These are phyloP conservation scores for Panthera leo DNA, from an alignment of 2,113 vertebrate genomes.

Conservation along the genomic window DNA sequence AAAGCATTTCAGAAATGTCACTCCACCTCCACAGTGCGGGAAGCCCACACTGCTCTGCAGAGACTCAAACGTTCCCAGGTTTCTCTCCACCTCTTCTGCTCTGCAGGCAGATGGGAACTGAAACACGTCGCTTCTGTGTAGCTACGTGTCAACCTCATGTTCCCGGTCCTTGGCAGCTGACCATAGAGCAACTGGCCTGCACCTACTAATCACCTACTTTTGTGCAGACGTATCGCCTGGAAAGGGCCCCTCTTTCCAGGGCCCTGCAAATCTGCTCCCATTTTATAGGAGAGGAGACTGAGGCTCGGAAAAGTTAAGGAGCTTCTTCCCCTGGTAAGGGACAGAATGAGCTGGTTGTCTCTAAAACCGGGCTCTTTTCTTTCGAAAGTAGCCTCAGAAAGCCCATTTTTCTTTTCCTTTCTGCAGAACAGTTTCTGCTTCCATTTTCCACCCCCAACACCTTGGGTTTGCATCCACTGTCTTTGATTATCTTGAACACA, in stretches of 20 bases:
- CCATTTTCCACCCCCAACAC: background rate
- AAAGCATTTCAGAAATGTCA: conserved; percentile 77
- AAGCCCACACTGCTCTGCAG: background rate
- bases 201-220: too few relatives aligned
- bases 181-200: background rate
- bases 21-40: conserved; percentile 66
- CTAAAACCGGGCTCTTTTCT: background rate
- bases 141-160: fast-evolving
- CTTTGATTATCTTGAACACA: background rate
- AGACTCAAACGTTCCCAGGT: background rate
- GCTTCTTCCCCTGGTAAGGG: background rate
- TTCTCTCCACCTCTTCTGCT: background rate
- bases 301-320: background rate
- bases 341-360: background rate
- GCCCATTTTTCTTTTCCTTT: background rate
- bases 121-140: fast-evolving
- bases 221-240: fast-evolving
- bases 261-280: background rate
- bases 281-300: background rate
- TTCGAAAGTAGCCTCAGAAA: background rate
- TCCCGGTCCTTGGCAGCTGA: background rate
- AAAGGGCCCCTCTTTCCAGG: too few relatives aligned
- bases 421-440: background rate
- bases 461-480: background rate
- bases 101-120: background rate